These are phyloP conservation scores for Philereme vetulata DNA, from an alignment of 2,888 invertebrate species.

Conservation along the genomic window DNA sequence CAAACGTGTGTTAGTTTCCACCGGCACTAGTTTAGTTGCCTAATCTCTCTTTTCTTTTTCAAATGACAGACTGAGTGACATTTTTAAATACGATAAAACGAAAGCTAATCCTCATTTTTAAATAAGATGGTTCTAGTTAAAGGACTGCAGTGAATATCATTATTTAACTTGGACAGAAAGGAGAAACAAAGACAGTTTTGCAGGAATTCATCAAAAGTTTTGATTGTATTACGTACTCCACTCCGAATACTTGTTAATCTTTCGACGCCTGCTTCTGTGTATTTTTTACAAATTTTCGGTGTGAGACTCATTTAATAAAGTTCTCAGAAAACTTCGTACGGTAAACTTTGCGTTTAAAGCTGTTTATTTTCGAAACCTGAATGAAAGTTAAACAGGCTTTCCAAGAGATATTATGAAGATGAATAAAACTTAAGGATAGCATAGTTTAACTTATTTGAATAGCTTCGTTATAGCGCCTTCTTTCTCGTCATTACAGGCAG, in stretches of 20 bases:
- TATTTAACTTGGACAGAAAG: constrained; percentile 73
- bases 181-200: constrained; percentile 77
- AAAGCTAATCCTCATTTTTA: too few species aligned
- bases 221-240: constrained; percentile 76
- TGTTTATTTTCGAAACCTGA: constrained; percentile 18
- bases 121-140: constrained; percentile 37
- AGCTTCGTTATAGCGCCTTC: too few species aligned
- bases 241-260: constrained; percentile 69
- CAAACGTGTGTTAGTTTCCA: constrained; percentile 45
- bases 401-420: constrained; percentile 9
- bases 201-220: constrained; percentile 81
- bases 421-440: not conserved
- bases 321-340: constrained; percentile 26
- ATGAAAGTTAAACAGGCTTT: constrained; percentile 14
- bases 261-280: constrained; percentile 53
- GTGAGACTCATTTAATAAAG: constrained; percentile 44
- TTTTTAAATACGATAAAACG: too few species aligned
- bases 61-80: too few species aligned
- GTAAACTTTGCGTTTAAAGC: constrained; percentile 22
- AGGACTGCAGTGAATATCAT: constrained; percentile 66
- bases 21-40: too few species aligned
- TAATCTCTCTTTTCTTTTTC: too few species aligned
- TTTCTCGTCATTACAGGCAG: too few species aligned
- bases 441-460: too few species aligned
- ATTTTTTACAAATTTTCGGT: constrained; percentile 49